A percentile compares a stretch with the other conserved stretches of the same genome.
Evolutionary conservation across 2,888 invertebrate genomes (phyloP).

Genomic region (Drosophila silvestris): DNA sequence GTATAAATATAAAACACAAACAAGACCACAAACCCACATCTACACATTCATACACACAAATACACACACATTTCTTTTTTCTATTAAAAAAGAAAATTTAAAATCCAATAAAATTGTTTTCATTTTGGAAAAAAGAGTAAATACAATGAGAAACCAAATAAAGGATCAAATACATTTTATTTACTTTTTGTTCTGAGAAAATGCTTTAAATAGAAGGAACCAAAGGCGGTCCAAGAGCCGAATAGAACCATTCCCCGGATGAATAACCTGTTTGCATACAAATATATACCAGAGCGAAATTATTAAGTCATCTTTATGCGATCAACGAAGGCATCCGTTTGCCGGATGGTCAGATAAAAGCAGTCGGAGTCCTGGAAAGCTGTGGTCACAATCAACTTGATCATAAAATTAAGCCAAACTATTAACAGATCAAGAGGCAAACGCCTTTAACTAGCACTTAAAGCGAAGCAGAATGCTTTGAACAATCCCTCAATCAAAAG

Average conservation of each 20-base stretch:
- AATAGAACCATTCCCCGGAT: background rate
- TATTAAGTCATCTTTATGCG: background rate
- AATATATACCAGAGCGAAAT: background rate
- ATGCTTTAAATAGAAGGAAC: background rate
- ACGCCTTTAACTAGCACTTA: background rate
- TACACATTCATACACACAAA: slow-evolving; percentile 10
- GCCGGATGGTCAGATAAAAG: too few relatives aligned
- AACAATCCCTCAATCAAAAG: background rate
- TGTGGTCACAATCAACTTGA: background rate
- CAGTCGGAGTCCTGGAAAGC: too few relatives aligned
- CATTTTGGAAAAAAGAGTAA: slow-evolving; percentile 30
- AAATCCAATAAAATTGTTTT: slow-evolving; percentile 56
- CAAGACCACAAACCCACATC: slow-evolving; percentile 22
- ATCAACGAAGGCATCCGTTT: too few relatives aligned
- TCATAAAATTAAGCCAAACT: too few relatives aligned
- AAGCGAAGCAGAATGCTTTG: background rate
- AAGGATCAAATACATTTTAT: slow-evolving; percentile 13
- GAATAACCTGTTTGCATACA: background rate
- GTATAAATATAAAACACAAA: slow-evolving; percentile 57
- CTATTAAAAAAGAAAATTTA: slow-evolving; percentile 64
- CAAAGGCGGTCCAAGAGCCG: background rate
- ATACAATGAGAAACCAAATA: slow-evolving; percentile 29
- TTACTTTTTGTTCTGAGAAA: background rate
- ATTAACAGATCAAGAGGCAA: background rate
- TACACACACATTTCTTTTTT: slow-evolving; percentile 65